Base-by-base conservation (phyloP, 2,888 invertebrate species). In the Aphrophora alni region DNA sequence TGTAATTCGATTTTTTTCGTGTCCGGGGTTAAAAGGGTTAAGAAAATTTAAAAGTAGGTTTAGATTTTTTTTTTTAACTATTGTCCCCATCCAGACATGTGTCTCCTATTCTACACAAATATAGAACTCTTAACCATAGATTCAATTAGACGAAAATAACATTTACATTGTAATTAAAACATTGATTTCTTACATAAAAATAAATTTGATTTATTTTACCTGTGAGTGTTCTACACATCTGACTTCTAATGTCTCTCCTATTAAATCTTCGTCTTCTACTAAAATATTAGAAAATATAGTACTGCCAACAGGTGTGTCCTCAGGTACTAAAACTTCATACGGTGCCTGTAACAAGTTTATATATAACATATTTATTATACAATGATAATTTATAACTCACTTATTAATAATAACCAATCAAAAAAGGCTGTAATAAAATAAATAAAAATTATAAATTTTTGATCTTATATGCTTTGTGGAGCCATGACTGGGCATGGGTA, bases 231-330 rank as follows among this genome's bases (percentile, higher is more conserved):
- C 90, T 80, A 90, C 88, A 85, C 92, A 93, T 81, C 92, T 92
- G 5, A 97, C 93, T 88, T 95, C 94, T 82, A 97, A 90, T 84
- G 92, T 93, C 80, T 95, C 94, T 0, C 97, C 97, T 14, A 95
- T 92, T 2, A 93, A 92, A 87, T 97, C 97, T 72, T 91, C 91
- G 88, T 97, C 97, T 85, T 92, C 93, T 10, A 96, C 93, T 80
- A 91, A 88, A 78, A 97, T 94, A 81, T 92, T 91, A 33, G 91
- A 90, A 84, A 96, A 91, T 27, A 97, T 91, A 0, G 94, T 94
- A 5, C 92, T 92, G 0, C 94, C 95, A 3, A 94, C 88, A 17
- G 89, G 88, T 0, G 95, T 92, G 87, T 97, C 94, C 89, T 97
- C 97, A 69, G 92, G 91, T 8, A 96, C 93, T 84, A 92, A 91